These are phyloP conservation scores for Craterocephalus amniculus DNA, from an alignment of 2,797 vertebrate genomes.

Conservation along the genomic window DNA sequence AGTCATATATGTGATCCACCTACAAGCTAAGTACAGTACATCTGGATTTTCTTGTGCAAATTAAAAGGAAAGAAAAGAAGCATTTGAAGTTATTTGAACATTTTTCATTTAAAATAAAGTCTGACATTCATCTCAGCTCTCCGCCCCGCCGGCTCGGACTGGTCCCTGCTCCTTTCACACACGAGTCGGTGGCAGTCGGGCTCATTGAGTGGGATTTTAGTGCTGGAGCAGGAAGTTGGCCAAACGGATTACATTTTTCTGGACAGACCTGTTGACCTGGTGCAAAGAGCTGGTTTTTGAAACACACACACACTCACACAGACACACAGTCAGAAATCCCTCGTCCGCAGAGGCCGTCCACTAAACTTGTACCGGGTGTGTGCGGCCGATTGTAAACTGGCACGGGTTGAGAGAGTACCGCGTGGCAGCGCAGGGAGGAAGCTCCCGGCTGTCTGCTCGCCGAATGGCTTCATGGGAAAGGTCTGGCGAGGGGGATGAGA, in stretches of 20 bases:
- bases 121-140: conserved; percentile 43
- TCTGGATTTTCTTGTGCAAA: conserved; percentile 75
- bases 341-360: conserved; percentile 47
- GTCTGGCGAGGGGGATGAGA: conserved; percentile 46
- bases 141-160: not conserved
- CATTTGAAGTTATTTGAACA: conserved; percentile 2
- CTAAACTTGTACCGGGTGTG: conserved; percentile 49
- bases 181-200: conserved; percentile 20
- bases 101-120: conserved; percentile 34
- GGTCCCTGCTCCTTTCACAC: conserved; percentile 19
- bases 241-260: conserved; percentile 20
- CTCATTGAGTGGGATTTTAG: conserved; percentile 22
- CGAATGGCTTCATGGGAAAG: conserved; percentile 52
- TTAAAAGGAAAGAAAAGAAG: conserved; percentile 54
- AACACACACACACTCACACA: conserved; percentile 25
- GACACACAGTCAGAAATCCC: conserved; percentile 32
- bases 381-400: conserved; percentile 78
- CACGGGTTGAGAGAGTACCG: conserved; percentile 61
- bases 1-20: conserved; percentile 62
- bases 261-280: conserved; percentile 27
- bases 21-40: conserved; percentile 76
- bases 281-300: conserved; percentile 65
- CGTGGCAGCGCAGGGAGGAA: conserved; percentile 50
- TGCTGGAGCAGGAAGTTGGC: conserved; percentile 50
- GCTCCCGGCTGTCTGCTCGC: conserved; percentile 29